Evolutionary conservation across 2,113 vertebrate species (phyloP), one percentile per base, ranked within the genome.

Genomic region (Crotalus helleri): DNA sequence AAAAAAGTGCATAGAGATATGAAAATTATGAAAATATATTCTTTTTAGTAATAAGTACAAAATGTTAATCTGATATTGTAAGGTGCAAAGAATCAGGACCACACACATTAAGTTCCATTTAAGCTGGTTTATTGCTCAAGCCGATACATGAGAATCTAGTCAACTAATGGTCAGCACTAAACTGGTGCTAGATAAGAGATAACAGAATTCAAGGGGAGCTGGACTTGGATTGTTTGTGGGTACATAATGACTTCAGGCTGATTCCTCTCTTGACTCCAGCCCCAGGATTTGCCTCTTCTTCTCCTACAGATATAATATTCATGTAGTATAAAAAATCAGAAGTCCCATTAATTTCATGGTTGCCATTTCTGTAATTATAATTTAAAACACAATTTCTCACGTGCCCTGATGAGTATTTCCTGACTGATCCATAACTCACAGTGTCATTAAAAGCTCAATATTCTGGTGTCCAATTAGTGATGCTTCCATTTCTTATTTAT

Each of bases 381-480:
- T 89, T 85, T 85, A 57, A 92, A 85, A 3, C 23, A 6, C 13
- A 85, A 58, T 58, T 92, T 81, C 87, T 85, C 29, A 89, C 10
- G 44, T 89, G 53, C 49, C 26, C 49, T 92, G 64, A 87, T 74
- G 21, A 88, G 17, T 88, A 55, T 88, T 92, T 92, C 87, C 86
- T 54, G 44, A 24, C 24, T 44, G 23, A n/a, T 74, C 49, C 3
- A 10, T 74, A 33, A 39, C n/a, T 33, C 85, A 88, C 58, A 55
- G 86, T 69, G 86, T 69, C 46, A 69, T 69, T 69, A 92, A 88
- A 92, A 29, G 5, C 46, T 88, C 85, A 69, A 69, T 69, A 54
- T 59, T 88, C 87, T 55, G 33, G 87, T 88, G 91, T 74, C 87
- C 87, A 92, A 88, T 92, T 92, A 88, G 59, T 19, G 59, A 88